Evolutionary conservation across 2,888 invertebrate species (phyloP).

Genomic region (Synanthedon vespiformis): DNA sequence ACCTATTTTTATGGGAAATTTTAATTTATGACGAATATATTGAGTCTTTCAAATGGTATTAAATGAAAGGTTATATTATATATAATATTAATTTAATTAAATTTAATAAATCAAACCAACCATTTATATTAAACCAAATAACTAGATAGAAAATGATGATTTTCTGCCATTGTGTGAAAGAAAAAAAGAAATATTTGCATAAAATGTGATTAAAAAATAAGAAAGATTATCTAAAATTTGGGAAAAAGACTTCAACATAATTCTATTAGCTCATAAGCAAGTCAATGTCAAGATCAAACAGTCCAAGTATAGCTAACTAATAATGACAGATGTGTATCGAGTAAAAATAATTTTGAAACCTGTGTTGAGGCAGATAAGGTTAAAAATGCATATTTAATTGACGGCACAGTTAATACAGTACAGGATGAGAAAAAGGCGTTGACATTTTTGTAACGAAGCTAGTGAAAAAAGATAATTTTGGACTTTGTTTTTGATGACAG

Average conservation of each 20-base stretch:
- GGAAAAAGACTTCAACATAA: no score
- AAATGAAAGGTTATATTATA: no score
- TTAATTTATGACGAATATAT: not conserved
- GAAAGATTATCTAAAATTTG: no score
- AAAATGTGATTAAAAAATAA: no score
- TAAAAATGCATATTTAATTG: not conserved
- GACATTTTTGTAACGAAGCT: not conserved
- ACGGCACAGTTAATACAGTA: not conserved
- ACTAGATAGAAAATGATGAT: no score
- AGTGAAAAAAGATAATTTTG: not conserved
- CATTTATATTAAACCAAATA: no score
- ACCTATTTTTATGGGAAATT: not conserved
- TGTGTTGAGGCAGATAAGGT: not conserved
- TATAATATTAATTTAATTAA: no score
- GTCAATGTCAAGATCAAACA: constrained; percentile 5
- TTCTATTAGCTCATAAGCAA: not conserved
- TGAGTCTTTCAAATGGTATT: not conserved
- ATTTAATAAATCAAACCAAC: no score
- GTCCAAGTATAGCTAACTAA: not conserved
- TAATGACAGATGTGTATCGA: not conserved
- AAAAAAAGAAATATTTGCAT: no score
- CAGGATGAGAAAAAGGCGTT: not conserved
- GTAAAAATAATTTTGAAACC: not conserved
- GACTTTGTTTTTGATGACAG: not conserved
- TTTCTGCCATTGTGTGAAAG: no score